Evolutionary conservation across 1,140 invertebrate species (phyloP).

Genomic region (Saccostrea cuccullata): DNA sequence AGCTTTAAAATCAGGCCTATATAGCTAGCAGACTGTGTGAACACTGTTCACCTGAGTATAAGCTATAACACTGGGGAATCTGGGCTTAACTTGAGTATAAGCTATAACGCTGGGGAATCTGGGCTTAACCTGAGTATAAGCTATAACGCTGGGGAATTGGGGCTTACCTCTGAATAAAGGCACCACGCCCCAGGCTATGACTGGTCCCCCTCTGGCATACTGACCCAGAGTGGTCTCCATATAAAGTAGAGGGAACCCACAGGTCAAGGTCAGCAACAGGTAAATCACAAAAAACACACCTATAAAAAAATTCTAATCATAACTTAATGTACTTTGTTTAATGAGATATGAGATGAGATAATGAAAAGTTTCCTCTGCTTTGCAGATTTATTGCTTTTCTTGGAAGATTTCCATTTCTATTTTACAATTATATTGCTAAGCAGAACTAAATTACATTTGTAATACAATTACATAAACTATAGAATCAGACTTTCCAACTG

Average conservation of each 20-base stretch:
- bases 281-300: conserved; percentile 65
- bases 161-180: conserved; percentile 63
- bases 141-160: not conserved
- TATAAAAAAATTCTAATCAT: conserved; percentile 30
- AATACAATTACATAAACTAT: too few species aligned
- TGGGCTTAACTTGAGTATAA: conserved; percentile 59
- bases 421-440: too few species aligned
- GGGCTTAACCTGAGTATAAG: conserved; percentile 59
- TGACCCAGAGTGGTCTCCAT: conserved; percentile 78
- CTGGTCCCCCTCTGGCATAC: conserved; percentile 72
- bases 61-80: not conserved
- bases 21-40: not conserved
- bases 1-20: too few species aligned
- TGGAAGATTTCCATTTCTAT: too few species aligned
- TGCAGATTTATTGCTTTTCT: too few species aligned
- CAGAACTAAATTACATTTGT: too few species aligned
- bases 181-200: conserved; percentile 64
- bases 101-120: not conserved
- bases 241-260: conserved; percentile 79
- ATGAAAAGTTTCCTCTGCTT: too few species aligned
- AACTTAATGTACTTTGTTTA: too few species aligned
- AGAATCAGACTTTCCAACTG: too few species aligned
- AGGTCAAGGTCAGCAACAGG: conserved; percentile 54
- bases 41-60: not conserved
- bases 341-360: too few species aligned